Percentiles rank a stretch among this genome's conserved stretches.
Evolutionary conservation across 2,888 invertebrate genomes (phyloP).

Genomic region (Nomada fucata): DNA sequence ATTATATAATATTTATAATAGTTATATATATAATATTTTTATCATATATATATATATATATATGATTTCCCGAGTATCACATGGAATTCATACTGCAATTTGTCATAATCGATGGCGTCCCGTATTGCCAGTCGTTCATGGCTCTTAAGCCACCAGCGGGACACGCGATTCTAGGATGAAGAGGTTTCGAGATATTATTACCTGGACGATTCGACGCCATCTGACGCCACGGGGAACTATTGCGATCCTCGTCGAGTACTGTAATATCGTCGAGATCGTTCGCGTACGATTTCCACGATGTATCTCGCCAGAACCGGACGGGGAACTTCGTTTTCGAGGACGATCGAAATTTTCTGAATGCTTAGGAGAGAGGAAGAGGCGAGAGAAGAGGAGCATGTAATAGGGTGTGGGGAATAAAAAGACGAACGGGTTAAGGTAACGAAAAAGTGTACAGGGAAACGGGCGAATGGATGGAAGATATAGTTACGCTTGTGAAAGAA

Average conservation of each 20-base stretch:
- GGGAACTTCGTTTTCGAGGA: conserved; percentile 1
- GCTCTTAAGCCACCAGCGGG: neutral
- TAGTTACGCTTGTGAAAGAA: conserved; percentile 30
- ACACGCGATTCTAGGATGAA: neutral
- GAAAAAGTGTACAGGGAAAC: neutral
- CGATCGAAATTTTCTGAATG: conserved; percentile 38
- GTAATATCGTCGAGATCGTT: conserved; percentile 19
- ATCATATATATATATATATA: no score
- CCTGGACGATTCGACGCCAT: neutral
- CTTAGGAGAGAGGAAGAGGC: neutral
- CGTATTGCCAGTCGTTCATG: neutral
- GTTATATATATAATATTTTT: no score
- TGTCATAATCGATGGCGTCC: neutral
- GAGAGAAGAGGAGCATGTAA: neutral
- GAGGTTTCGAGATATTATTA: conserved; percentile 7
- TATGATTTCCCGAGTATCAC: neutral
- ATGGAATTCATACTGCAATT: neutral
- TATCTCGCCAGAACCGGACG: neutral
- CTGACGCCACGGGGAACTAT: neutral
- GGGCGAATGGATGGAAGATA: conserved; percentile 16
- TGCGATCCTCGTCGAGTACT: neutral
- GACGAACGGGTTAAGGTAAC: conserved; percentile 10
- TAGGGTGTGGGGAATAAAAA: neutral
- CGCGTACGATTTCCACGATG: neutral
- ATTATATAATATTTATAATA: no score